Evolutionary conservation across 23 tunicate genomes (phyloP), one percentile per base, ranked within the genome.

Genomic region (Diplosoma virens): DNA sequence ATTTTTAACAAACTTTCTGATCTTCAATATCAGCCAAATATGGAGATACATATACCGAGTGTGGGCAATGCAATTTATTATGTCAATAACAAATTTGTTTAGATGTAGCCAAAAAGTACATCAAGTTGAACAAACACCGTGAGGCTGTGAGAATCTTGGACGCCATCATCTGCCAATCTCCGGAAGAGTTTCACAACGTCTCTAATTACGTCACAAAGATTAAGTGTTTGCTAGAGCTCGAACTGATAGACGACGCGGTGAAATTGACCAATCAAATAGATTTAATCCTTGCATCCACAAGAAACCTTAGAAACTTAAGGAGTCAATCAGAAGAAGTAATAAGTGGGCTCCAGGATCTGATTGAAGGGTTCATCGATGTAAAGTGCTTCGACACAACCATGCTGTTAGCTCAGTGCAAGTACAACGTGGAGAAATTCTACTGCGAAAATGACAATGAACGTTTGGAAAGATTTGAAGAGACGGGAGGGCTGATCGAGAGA

Each of bases 331-430:
- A 29, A 9, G 7, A 3, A 2, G 9, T 61, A n/a, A 11, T 26
- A 4, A 4, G 9, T 5, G 69, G 35, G 6, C 5, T 61, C 9
- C 6, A 22, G 5, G 35, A 27, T 2, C 35, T 61, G 4, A 61
- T 22, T 4, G 35, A 61, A 22, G 6, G 11, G 35, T 61, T 61
- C 30, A 61, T 61, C 4, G 35, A 61, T 5, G 9, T 9, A 6
- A 61, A 61, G 21, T 61, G 69, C 18, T 61, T 61, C 18, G 69
- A 61, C 9, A 61, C 69, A 6, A 27, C 35, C 9, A 5, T 61
- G 69, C 28, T 4, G 4, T 35, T 61, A 4, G 30, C 30, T 29
- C 6, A 3, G 9, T 6, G 9, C n/a, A 7, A 5, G 34, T 29
- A 61, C 18, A 11, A 61, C 6, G 21, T 61, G 7, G 9, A 27